phyloP scores from a whole-genome alignment of 2,888 invertebrate genomes.

The Lithophane socia region DNA sequence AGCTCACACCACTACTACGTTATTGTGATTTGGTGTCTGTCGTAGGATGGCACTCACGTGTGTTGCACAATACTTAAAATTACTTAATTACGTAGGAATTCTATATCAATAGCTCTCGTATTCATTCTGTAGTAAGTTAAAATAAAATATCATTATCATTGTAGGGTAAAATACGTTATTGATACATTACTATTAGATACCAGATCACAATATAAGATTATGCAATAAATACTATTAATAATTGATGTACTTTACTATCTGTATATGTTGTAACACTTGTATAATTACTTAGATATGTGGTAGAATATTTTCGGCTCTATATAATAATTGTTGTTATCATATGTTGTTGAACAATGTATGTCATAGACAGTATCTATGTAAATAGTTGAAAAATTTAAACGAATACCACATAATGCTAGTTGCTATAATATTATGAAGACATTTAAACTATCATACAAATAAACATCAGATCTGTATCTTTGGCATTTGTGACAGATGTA shows the following conservation, averaged over 20 bases:
- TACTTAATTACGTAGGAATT: conserved; percentile 81
- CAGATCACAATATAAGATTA: conserved; percentile 77
- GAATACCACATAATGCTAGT: conserved; percentile 61
- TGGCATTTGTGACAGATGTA: conserved; percentile 81
- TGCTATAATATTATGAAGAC: conserved; percentile 48
- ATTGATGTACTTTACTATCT: conserved; percentile 78
- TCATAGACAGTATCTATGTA: conserved; percentile 84
- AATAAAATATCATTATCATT: conserved; percentile 63
- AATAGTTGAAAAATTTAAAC: conserved; percentile 74
- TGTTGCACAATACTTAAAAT: conserved; percentile 86
- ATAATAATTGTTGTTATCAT: conserved; percentile 79
- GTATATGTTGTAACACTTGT: conserved; percentile 86
- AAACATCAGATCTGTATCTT: conserved; percentile 78
- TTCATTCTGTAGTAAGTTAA: conserved; percentile 67
- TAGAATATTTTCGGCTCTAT: conserved; percentile 78
- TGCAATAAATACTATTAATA: conserved; percentile 74
- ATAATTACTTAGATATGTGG: conserved; percentile 72
- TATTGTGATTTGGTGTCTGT: conserved; percentile 81
- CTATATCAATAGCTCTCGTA: conserved; percentile 70
- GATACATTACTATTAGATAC: conserved; percentile 68
- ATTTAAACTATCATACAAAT: conserved; percentile 50
- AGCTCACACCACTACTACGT: conserved; percentile 65
- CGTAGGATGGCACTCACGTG: conserved; percentile 71
- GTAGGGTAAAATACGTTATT: conserved; percentile 56
- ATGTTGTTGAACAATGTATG: conserved; percentile 83